A percentile compares a stretch with the other conserved stretches of the same genome.
phyloP scores from a whole-genome alignment of 2,888 invertebrate species.

The Sphaerophoria taeniata region DNA sequence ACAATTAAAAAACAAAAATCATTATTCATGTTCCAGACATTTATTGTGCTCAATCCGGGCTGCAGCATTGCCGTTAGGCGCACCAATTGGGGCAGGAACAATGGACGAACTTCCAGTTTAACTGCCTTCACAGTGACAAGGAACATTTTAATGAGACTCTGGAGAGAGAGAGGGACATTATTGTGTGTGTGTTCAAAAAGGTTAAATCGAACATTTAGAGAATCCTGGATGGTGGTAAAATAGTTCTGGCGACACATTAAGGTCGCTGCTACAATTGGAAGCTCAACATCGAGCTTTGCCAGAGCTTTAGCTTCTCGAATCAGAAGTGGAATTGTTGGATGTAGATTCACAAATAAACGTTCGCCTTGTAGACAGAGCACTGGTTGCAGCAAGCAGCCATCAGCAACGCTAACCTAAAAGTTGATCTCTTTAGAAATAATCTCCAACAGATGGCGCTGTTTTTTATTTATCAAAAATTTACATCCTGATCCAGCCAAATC shows the following conservation, averaged over 20 bases:
- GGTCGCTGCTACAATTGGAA: slow-evolving; percentile 92
- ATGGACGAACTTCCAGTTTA: slow-evolving; percentile 93
- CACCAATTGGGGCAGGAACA: slow-evolving; percentile 94
- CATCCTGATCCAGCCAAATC: slow-evolving; percentile 94
- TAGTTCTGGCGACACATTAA: slow-evolving; percentile 90
- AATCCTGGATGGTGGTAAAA: slow-evolving; percentile 90
- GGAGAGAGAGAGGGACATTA: slow-evolving; percentile 53
- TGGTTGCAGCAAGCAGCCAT: slow-evolving; percentile 82
- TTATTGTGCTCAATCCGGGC: slow-evolving; percentile 91
- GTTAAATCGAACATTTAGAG: slow-evolving; percentile 85
- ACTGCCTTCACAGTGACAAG: slow-evolving; percentile 88
- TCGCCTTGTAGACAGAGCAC: slow-evolving; percentile 83
- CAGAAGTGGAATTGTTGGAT: slow-evolving; percentile 89
- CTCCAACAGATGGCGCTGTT: background rate
- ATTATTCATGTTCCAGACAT: slow-evolving; percentile 79
- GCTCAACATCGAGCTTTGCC: slow-evolving; percentile 90
- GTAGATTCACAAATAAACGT: slow-evolving; percentile 89
- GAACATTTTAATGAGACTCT: slow-evolving; percentile 92
- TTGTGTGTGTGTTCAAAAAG: background rate
- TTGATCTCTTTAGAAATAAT: background rate
- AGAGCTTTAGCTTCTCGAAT: slow-evolving; percentile 94
- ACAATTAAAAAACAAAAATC: slow-evolving; percentile 18
- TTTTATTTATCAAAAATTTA: slow-evolving; percentile 78
- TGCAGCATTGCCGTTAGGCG: slow-evolving; percentile 91
- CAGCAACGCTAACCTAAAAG: slow-evolving; percentile 80